phyloP scores from a whole-genome alignment of 2,113 vertebrate species.

The Paradisaea rubra region DNA sequence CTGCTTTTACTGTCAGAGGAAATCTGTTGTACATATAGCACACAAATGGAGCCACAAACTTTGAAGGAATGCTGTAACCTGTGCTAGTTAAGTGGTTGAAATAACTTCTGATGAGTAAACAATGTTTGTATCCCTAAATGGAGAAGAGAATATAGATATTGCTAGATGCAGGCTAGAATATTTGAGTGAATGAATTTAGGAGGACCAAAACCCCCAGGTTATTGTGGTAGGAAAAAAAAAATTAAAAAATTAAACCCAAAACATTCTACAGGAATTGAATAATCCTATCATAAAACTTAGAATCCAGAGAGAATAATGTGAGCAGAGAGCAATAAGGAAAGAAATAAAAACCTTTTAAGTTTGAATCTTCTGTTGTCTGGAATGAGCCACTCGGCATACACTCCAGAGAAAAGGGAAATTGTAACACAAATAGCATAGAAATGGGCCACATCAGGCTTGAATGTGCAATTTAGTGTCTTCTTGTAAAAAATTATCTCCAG shows the following conservation, averaged over 20 bases:
- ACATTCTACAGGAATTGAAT: background rate
- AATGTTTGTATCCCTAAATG: background rate
- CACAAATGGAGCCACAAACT: background rate
- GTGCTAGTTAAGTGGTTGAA: background rate
- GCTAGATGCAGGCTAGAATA: background rate
- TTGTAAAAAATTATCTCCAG: background rate
- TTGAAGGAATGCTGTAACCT: background rate
- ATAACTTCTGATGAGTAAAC: background rate
- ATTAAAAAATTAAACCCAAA: background rate
- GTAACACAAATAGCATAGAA: background rate
- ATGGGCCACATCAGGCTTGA: background rate
- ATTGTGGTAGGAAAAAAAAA: background rate
- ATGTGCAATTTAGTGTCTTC: background rate
- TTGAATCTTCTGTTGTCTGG: background rate
- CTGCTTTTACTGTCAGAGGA: background rate
- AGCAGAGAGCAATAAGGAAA: background rate
- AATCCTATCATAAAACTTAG: background rate
- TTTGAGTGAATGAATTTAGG: background rate
- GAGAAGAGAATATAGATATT: background rate
- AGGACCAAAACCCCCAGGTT: background rate
- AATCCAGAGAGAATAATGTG: background rate
- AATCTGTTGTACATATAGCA: background rate
- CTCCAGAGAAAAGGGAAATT: background rate
- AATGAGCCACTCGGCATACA: background rate
- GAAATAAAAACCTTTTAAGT: background rate